Evolutionary conservation across 2,113 vertebrate genomes (phyloP).

Genomic region (rabbit (Oryctolagus cuniculus)): DNA sequence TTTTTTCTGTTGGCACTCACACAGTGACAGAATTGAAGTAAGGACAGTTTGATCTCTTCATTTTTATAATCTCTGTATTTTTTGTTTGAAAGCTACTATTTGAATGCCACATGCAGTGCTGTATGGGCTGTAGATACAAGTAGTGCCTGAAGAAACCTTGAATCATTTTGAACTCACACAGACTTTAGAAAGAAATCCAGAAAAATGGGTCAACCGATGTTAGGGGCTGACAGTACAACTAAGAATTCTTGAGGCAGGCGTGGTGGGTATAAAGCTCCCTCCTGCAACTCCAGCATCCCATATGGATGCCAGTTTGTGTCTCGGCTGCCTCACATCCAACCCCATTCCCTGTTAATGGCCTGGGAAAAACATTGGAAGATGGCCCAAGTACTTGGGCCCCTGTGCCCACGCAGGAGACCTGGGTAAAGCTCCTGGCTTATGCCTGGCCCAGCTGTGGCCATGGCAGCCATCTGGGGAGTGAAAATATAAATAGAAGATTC

Average conservation of each 20-base stretch:
- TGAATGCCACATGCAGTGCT: not conserved
- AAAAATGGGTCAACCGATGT: not conserved
- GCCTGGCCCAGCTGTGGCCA: too few species aligned
- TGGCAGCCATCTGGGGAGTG: too few species aligned
- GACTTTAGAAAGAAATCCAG: not conserved
- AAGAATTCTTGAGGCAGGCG: not conserved
- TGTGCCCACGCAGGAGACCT: too few species aligned
- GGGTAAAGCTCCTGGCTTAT: too few species aligned
- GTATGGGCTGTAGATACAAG: not conserved
- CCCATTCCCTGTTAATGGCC: too few species aligned
- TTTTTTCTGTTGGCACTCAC: not conserved
- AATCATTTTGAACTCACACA: not conserved
- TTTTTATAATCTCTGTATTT: not conserved
- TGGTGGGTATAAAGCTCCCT: too few species aligned
- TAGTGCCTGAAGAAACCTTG: not conserved
- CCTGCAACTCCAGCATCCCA: too few species aligned
- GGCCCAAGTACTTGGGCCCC: too few species aligned
- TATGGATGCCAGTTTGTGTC: too few species aligned
- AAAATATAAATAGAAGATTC: too few species aligned
- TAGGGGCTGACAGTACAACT: not conserved
- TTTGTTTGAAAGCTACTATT: not conserved
- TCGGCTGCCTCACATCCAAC: too few species aligned
- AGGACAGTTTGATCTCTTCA: not conserved
- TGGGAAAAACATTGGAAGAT: too few species aligned
- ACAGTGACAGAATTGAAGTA: not conserved